Conservation (phyloP, 1,140 invertebrate genomes). For the Bombyx mori region ASM3026992v2 NC_085131.1:6073501-6074000, state of each 20-base stretch:
- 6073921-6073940: slow-evolving; percentile 66
- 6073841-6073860: slow-evolving; percentile 59
- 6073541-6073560: slow-evolving; percentile 18
- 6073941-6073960: slow-evolving; percentile 65
- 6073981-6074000: slow-evolving; percentile 44
- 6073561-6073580: slow-evolving; percentile 5
- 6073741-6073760: slow-evolving; percentile 68
- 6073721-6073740: slow-evolving; percentile 71
- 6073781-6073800: slow-evolving; percentile 29
- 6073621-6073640: slow-evolving; percentile 44
- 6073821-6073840: slow-evolving; percentile 22
- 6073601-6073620: slow-evolving; percentile 35
- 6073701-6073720: slow-evolving; percentile 70
- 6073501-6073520: slow-evolving; percentile 33
- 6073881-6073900: slow-evolving; percentile 72
- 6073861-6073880: slow-evolving; percentile 69
- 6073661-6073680: slow-evolving; percentile 69
- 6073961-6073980: slow-evolving; percentile 44
- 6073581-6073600: slow-evolving; percentile 3
- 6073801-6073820: slow-evolving; percentile 37
- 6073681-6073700: slow-evolving; percentile 71
- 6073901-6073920: slow-evolving; percentile 70
- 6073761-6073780: slow-evolving; percentile 62
- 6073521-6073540: slow-evolving; percentile 22
- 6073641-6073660: slow-evolving; percentile 64